Evolutionary conservation across 2,797 vertebrate species (phyloP), one percentile per base, ranked within the genome.

Genomic region (Caiman crocodilus): DNA sequence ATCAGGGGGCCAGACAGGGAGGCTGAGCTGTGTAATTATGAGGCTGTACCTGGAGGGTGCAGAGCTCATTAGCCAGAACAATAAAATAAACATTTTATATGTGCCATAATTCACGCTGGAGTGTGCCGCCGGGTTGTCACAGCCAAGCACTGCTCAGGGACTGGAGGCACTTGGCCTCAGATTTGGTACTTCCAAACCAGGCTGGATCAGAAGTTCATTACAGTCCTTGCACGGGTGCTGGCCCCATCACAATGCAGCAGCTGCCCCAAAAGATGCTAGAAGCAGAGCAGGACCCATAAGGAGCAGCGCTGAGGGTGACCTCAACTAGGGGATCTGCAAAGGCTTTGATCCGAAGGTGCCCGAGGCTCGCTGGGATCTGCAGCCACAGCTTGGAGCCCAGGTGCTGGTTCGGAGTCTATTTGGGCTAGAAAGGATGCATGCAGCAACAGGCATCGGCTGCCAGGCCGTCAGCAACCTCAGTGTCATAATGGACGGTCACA

Each of bases 11-110:
- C 12, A 13, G 69, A 73, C 1, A 4, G 21, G 42, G 69, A 25
- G 12, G 23, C 32, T 71, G 69, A 87, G 63, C 77, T 4, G 0
- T 71, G 50, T 88, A 92, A 89, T 83, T 89, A 79, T 7, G 1
- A 86, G 60, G 26, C 17, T 91, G 61, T 85, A 78, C 75, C 69
- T 89, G 28, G 57, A 84, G 59, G 42, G 12, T 28, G 25, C 82
- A 65, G 73, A 82, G 71, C 84, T 91, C 86, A 75, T 95, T 94
- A 91, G 64, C n/a, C 60, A 87, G 26, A 14, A 76, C 57, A 83
- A 83, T 90, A 83, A 92, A 89, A 91, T 17, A 35, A 80, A 79
- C 60, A 50, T 16, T 85, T 91, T 80, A 64, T 79, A 55, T 71
- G 75, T 89, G 78, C 57, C 0, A 4, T 85, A 87, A 89, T 71